A percentile compares a stretch with the other conserved stretches of the same genome.
These are phyloP conservation scores for Trissoscelio sp. DNA, from an alignment of 2,888 invertebrate genomes.

Conservation along the genomic window DNA sequence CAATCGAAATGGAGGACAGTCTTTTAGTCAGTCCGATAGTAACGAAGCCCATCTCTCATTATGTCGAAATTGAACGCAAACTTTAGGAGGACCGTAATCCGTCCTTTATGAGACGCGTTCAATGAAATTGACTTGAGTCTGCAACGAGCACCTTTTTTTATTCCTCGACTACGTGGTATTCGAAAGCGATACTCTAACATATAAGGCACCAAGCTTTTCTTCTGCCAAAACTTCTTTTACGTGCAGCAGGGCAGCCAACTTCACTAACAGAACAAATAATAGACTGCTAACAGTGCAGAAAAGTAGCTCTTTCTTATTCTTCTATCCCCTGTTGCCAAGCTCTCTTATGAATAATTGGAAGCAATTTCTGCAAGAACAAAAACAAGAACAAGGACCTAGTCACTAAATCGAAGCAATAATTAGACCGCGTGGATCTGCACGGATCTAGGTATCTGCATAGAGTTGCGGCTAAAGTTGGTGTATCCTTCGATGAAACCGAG, in stretches of 20 bases:
- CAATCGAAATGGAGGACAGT: slow-evolving; percentile 21
- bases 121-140: slow-evolving; percentile 76
- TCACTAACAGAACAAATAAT: no score
- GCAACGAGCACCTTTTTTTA: slow-evolving; percentile 13
- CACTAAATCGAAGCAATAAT: slow-evolving; percentile 68
- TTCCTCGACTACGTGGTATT: slow-evolving; percentile 82
- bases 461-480: slow-evolving; percentile 31
- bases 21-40: slow-evolving; percentile 29
- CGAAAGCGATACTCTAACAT: slow-evolving; percentile 81
- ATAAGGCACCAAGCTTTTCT: slow-evolving; percentile 72
- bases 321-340: neutral
- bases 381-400: slow-evolving; percentile 60
- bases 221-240: slow-evolving; percentile 11
- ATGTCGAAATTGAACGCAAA: slow-evolving; percentile 31
- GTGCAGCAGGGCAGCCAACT: slow-evolving; percentile 26
- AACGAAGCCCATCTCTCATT: slow-evolving; percentile 30
- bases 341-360: neutral
- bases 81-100: slow-evolving; percentile 21
- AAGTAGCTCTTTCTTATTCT: neutral
- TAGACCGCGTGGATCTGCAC: slow-evolving; percentile 45
- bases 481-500: slow-evolving; percentile 74
- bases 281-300: no score
- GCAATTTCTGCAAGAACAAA: neutral
- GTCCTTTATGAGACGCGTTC: slow-evolving; percentile 16
- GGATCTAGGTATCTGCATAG: slow-evolving; percentile 41